These are phyloP conservation scores for Drosophila ogumai DNA, from an alignment of 1,140 invertebrate genomes.

Conservation along the genomic window DNA sequence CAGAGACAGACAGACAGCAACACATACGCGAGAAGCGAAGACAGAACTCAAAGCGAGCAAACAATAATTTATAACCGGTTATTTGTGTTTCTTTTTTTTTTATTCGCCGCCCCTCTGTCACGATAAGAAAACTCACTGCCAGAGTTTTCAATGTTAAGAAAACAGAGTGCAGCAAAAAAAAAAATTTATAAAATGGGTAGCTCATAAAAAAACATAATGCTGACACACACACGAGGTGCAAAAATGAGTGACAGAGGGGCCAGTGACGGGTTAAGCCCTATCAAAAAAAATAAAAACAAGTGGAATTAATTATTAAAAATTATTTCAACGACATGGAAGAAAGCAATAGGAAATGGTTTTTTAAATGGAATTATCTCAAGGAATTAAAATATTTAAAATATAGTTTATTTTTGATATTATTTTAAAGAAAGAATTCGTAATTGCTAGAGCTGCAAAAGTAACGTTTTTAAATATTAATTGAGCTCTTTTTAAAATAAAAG, in stretches of 20 bases:
- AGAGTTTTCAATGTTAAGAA: conserved; percentile 26
- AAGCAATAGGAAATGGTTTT: neutral
- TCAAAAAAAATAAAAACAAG: neutral
- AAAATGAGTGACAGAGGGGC: conserved; percentile 31
- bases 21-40: conserved; percentile 26
- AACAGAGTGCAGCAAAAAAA: conserved; percentile 34
- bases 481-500: neutral
- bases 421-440: neutral
- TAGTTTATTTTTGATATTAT: neutral
- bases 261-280: conserved; percentile 4
- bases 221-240: conserved; percentile 31
- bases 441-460: neutral
- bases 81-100: conserved; percentile 22
- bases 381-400: neutral
- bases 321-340: too few relatives aligned
- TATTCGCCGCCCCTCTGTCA: conserved; percentile 27
- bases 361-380: too few relatives aligned
- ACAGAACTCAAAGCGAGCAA: conserved; percentile 50
- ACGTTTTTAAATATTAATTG: neutral
- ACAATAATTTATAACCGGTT: conserved; percentile 70
- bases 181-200: neutral
- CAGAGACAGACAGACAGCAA: neutral
- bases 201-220: neutral
- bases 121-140: conserved; percentile 56
- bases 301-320: neutral